These are phyloP conservation scores for Nannobrachium achirus DNA, from an alignment of 2,113 vertebrate species.

Conservation along the genomic window DNA sequence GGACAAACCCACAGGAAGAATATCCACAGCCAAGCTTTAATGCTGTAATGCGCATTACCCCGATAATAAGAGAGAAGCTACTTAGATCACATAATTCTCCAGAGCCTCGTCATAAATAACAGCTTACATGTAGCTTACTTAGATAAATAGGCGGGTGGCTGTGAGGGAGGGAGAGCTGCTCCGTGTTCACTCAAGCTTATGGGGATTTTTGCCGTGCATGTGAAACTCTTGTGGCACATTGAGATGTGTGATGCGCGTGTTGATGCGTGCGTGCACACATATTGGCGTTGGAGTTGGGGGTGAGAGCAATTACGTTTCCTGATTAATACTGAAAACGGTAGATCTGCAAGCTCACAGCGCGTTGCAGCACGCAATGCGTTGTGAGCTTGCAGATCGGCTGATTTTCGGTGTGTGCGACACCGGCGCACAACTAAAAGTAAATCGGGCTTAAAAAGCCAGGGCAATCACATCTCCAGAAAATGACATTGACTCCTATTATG, in stretches of 20 bases:
- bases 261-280: not conserved
- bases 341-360: too few species aligned
- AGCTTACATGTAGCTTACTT: slow-evolving; percentile 76
- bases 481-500: slow-evolving; percentile 70
- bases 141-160: slow-evolving; percentile 63
- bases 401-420: not conserved
- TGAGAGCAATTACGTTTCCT: slow-evolving; percentile 26
- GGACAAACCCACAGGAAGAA: slow-evolving; percentile 59
- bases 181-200: slow-evolving; percentile 57
- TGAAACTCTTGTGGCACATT: slow-evolving; percentile 28
- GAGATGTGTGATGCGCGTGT: slow-evolving; percentile 11
- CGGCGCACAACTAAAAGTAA: too few species aligned
- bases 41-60: slow-evolving; percentile 70
- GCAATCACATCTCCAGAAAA: slow-evolving; percentile 56
- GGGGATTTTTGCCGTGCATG: slow-evolving; percentile 27
- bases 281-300: slow-evolving; percentile 24
- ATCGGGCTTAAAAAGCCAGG: slow-evolving; percentile 27
- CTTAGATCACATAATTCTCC: slow-evolving; percentile 71
- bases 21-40: slow-evolving; percentile 59
- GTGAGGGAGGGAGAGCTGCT: slow-evolving; percentile 44
- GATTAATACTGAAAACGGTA: too few species aligned
- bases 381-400: too few species aligned
- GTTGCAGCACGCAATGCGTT: too few species aligned
- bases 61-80: slow-evolving; percentile 73
- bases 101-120: slow-evolving; percentile 73